phyloP scores from a whole-genome alignment of 2,888 invertebrate genomes.

The Oegoconia quadripuncta region DNA sequence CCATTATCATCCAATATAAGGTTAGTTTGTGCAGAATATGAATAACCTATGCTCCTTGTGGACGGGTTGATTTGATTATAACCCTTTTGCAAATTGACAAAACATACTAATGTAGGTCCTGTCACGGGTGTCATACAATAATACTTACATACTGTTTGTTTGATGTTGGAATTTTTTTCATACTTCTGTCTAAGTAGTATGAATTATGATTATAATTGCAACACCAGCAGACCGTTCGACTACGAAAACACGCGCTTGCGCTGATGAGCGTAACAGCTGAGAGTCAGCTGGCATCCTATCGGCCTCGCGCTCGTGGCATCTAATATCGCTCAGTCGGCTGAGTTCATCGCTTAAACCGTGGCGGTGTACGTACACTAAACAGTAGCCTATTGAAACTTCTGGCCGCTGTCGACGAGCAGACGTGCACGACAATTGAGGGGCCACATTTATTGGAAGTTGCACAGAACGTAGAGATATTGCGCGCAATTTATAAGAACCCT shows the following conservation, averaged over 20 bases:
- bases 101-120: no score
- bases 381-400: constrained; percentile 38
- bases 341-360: constrained; percentile 62
- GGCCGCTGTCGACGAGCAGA: constrained; percentile 34
- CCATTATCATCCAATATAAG: constrained; percentile 17
- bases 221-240: constrained; percentile 36
- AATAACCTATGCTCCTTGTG: no score
- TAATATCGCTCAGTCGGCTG: constrained; percentile 43
- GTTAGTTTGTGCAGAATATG: no score
- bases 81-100: no score
- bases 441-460: constrained; percentile 47
- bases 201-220: constrained; percentile 34
- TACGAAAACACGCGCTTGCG: constrained; percentile 37
- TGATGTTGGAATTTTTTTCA: no score
- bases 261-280: constrained; percentile 66
- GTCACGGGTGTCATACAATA: no score
- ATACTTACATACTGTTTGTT: no score
- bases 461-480: constrained; percentile 34
- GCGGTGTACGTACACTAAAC: constrained; percentile 27
- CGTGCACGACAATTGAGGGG: constrained; percentile 53
- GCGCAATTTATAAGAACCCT: constrained; percentile 43
- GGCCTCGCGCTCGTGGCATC: constrained; percentile 30
- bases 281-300: constrained; percentile 50
- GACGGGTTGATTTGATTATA: no score
- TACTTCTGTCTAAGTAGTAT: not conserved